These are phyloP conservation scores for Sternotherus odoratus DNA, from an alignment of 2,797 vertebrate genomes.

Conservation along the genomic window DNA sequence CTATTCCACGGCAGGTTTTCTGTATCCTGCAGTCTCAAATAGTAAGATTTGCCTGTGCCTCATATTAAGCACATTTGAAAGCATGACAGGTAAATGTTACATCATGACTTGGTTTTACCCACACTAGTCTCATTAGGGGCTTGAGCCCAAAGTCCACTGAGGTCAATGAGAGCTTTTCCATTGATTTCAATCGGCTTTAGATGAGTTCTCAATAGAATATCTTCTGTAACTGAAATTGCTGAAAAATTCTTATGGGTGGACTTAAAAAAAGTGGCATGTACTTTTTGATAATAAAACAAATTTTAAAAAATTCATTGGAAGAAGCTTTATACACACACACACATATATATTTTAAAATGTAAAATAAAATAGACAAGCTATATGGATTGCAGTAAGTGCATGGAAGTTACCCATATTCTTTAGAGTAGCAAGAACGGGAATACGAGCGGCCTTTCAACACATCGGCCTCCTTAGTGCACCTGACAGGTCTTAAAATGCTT, in stretches of 20 bases:
- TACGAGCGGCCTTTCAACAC: neutral
- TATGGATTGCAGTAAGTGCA: neutral
- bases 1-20: neutral
- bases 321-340: neutral
- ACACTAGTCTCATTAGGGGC: neutral
- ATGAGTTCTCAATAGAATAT: neutral
- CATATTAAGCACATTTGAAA: neutral
- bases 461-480: neutral
- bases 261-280: neutral
- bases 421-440: neutral
- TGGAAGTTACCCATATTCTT: neutral
- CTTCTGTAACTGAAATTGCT: neutral
- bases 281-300: neutral
- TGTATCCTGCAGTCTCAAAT: neutral
- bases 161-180: neutral
- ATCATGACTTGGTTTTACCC: neutral
- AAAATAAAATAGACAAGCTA: neutral
- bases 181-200: neutral
- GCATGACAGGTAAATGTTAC: neutral
- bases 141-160: neutral
- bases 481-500: neutral
- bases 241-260: neutral
- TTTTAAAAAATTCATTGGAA: neutral
- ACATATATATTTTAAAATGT: neutral
- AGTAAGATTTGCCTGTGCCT: neutral